A percentile compares a stretch with the other conserved stretches of the same genome.
Conservation (phyloP, 2,888 invertebrate genomes). For the Keiferia lycopersicella region DNA sequence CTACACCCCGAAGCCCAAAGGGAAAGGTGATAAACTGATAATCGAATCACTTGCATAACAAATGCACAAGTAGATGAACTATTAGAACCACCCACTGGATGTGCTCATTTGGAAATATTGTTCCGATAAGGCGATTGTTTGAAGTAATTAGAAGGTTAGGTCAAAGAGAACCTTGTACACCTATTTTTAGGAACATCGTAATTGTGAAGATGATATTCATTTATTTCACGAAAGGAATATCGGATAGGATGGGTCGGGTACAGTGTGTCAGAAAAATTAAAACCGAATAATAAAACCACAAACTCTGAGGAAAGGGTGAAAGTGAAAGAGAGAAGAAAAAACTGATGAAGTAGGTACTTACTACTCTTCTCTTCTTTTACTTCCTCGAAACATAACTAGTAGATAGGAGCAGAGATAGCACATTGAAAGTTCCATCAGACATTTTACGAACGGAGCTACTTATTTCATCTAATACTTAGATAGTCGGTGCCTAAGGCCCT, state of each 20-base stretch:
- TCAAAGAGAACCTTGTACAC: not conserved
- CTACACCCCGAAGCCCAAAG: conserved; percentile 17
- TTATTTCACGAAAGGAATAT: too few species aligned
- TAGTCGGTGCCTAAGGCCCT: conserved; percentile 1
- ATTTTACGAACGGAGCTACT: not conserved
- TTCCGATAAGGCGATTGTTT: not conserved
- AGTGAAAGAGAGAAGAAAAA: too few species aligned
- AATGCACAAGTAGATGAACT: not conserved
- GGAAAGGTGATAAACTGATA: conserved; percentile 26
- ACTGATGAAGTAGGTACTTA: too few species aligned
- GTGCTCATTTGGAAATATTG: conserved; percentile 17
- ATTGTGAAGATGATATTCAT: too few species aligned
- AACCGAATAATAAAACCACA: too few species aligned
- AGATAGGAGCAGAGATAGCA: too few species aligned
- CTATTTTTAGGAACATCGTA: too few species aligned
- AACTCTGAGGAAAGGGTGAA: too few species aligned
- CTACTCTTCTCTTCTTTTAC: too few species aligned
- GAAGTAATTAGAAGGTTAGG: not conserved
- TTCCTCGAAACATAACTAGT: not conserved
- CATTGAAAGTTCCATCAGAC: too few species aligned
- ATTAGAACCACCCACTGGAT: conserved; percentile 18
- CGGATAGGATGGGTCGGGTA: too few species aligned
- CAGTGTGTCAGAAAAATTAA: too few species aligned
- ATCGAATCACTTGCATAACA: conserved; percentile 14
- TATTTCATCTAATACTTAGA: not conserved